Conservation (phyloP, 2,888 invertebrate genomes). For the Sialis lutaria region DNA sequence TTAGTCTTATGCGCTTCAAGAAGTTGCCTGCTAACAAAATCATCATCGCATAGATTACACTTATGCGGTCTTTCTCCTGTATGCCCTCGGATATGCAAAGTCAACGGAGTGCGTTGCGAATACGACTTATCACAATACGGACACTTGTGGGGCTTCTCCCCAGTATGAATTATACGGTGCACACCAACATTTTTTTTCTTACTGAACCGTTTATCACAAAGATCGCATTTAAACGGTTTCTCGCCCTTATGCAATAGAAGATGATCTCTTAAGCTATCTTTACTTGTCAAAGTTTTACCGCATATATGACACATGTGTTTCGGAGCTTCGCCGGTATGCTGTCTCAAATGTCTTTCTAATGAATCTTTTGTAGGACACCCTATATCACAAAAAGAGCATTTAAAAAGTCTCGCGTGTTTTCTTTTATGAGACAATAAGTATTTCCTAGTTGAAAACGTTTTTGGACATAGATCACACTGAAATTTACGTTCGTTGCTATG, state of each 20-base stretch:
- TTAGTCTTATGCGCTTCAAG: slow-evolving; percentile 29
- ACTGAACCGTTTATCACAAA: slow-evolving; percentile 29
- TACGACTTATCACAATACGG: slow-evolving; percentile 28
- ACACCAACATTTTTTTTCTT: slow-evolving; percentile 25
- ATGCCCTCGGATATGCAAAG: slow-evolving; percentile 20
- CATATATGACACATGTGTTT: slow-evolving; percentile 24
- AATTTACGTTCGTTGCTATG: slow-evolving; percentile 25
- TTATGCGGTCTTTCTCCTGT: slow-evolving; percentile 27
- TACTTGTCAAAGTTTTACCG: slow-evolving; percentile 26
- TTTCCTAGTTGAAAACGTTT: slow-evolving; percentile 22
- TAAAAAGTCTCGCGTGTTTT: slow-evolving; percentile 1
- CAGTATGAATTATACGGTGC: slow-evolving; percentile 29
- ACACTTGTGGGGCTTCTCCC: slow-evolving; percentile 30
- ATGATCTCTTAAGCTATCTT: slow-evolving; percentile 27
- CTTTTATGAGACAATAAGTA: slow-evolving; percentile 1
- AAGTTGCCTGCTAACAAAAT: slow-evolving; percentile 17
- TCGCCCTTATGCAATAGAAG: slow-evolving; percentile 28
- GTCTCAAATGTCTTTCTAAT: background rate
- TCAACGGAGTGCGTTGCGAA: slow-evolving; percentile 28
- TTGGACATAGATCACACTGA: slow-evolving; percentile 30
- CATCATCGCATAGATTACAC: slow-evolving; percentile 27
- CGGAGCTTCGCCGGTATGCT: slow-evolving; percentile 18
- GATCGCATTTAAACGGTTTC: slow-evolving; percentile 27
- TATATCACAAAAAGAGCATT: slow-evolving; percentile 11
- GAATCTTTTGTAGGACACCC: slow-evolving; percentile 8